Conservation (phyloP, 2,113 vertebrate genomes). For the Pomatostomus ruficeps region DNA sequence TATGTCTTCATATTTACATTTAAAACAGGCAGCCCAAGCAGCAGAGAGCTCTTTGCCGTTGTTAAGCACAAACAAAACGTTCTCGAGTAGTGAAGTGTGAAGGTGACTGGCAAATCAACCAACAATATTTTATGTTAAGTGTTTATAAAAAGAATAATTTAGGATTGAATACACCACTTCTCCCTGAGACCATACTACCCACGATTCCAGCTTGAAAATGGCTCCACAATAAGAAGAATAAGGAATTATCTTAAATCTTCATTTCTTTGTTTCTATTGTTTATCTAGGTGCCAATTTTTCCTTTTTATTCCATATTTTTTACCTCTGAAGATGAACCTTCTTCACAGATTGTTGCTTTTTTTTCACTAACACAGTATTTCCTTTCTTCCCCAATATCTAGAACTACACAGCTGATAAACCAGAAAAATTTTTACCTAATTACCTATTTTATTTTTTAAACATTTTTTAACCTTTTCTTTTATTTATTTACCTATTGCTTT, state of each 20-base stretch:
- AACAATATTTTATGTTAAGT: neutral
- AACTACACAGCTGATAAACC: neutral
- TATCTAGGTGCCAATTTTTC: neutral
- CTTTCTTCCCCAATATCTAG: neutral
- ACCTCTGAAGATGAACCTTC: neutral
- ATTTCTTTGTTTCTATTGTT: neutral
- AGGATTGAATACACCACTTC: neutral
- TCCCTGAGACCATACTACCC: neutral
- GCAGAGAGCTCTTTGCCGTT: neutral
- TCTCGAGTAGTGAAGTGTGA: neutral
- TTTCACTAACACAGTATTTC: neutral
- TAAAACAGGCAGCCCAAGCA: constrained; percentile 6
- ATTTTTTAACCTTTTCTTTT: neutral
- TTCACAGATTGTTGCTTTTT: neutral
- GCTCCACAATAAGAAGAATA: neutral
- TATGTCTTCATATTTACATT: constrained; percentile 38
- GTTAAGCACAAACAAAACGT: neutral
- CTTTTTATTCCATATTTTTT: neutral
- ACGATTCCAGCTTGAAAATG: neutral
- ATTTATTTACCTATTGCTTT: neutral
- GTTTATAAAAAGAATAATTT: neutral
- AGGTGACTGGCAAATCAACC: constrained; percentile 11
- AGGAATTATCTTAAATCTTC: neutral
- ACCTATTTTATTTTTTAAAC: neutral
- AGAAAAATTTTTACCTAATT: neutral